A percentile compares a stretch with the other conserved stretches of the same genome.
Evolutionary conservation across 1,140 invertebrate genomes (phyloP).

Genomic region (Odontomachus brunneus): DNA sequence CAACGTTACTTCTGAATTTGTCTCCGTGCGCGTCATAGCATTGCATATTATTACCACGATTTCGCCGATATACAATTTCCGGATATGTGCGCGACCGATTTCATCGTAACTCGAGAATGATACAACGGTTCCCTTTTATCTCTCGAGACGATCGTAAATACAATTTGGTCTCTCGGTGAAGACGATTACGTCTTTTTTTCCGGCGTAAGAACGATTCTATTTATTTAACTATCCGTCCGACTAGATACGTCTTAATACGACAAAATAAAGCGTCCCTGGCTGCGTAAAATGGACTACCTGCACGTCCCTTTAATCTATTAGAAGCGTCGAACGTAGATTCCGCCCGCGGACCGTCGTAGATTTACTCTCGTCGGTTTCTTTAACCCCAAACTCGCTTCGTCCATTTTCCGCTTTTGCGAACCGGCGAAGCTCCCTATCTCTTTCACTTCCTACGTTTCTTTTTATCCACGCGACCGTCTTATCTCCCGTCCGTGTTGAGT

Average conservation of each 20-base stretch:
- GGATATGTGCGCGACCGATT: no score
- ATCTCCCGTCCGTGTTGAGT: constrained; percentile 47
- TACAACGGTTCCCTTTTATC: neutral
- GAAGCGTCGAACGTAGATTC: constrained; percentile 56
- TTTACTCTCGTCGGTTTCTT: constrained; percentile 58
- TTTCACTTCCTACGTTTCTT: constrained; percentile 55
- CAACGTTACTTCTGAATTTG: neutral
- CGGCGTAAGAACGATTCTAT: neutral
- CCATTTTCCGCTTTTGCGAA: constrained; percentile 57
- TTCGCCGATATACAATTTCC: neutral
- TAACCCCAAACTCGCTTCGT: constrained; percentile 57
- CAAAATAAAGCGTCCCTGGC: constrained; percentile 48
- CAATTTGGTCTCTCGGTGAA: constrained; percentile 17
- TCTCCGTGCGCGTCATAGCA: neutral
- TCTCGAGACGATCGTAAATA: constrained; percentile 21
- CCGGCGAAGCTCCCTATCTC: constrained; percentile 35
- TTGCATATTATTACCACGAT: neutral
- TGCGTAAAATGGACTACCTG: constrained; percentile 56
- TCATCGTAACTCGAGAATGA: neutral
- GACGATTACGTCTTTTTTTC: constrained; percentile 17
- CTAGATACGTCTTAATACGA: constrained; percentile 40
- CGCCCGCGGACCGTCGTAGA: constrained; percentile 44
- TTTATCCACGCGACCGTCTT: constrained; percentile 44
- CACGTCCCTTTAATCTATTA: constrained; percentile 59
- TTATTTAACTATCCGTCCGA: constrained; percentile 49